Base-by-base conservation (phyloP, 2,888 invertebrate species). In the Dasysyrphus tricinctus region DNA sequence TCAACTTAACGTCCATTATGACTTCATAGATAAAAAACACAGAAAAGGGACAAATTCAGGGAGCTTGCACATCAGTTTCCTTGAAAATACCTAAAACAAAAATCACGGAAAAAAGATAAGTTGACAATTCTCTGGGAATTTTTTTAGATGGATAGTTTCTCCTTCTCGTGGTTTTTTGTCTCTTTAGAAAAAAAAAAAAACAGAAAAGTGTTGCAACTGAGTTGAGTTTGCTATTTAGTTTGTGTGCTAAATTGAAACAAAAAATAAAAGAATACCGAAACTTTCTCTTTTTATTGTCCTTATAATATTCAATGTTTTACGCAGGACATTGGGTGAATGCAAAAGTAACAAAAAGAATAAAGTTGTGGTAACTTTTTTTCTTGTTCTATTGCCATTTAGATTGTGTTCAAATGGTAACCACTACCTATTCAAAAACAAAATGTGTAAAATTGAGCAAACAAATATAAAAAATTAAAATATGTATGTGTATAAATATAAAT, bases 1-100 rank as follows among this genome's bases (percentile, higher is more conserved):
- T 84, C 80, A 72, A 80, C 75, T 80, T 80, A 80, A 65, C 39
- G 83, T 80, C 79, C 79, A 83, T 79, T 77, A 51, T 65, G 61
- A 65, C 69, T 67, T 65, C 19, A 65, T 16, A 42, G 67, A 32
- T 34, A 16, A 47, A 57, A 42, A 39, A 6, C 16, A 8, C 3
- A 16, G 24, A 59, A 59, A 42, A 70, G 29, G 37, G 61, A 83
- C 69, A 29, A 54, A 69, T 57, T 37, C 81, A 77, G 77, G 57
- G 72, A 81, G 47, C 56, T 61, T 67, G 29, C 34, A 67, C 47
- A 47, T 65, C 32, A 65, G 47, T 44, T 63, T 44, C 37, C 37
- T 37, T 39, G 9, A 63, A 54, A 65, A 29, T 14, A 24, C 24
- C 24, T 24, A 24, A 24, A 24, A 24, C 24, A 11, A 14, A 39